These are phyloP conservation scores for Metallyticus violacea DNA, from an alignment of 2,888 invertebrate genomes.

Conservation along the genomic window DNA sequence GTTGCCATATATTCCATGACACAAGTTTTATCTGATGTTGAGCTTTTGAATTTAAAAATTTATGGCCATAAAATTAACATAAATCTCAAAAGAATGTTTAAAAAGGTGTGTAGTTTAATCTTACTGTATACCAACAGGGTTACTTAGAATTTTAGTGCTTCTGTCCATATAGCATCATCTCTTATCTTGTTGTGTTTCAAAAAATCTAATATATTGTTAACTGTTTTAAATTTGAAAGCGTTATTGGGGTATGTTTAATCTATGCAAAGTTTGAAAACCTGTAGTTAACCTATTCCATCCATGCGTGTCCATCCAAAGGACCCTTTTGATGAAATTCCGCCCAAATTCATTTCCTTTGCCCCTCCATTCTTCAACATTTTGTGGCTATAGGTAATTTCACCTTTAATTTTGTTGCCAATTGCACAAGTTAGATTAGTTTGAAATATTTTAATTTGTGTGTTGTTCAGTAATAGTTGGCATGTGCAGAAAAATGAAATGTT, in stretches of 20 bases:
- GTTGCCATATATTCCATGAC: no score
- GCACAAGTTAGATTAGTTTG: not conserved
- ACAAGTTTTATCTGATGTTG: no score
- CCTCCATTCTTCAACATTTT: not conserved
- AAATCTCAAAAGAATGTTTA: no score
- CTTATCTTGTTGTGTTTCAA: not conserved
- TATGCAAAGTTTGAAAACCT: not conserved
- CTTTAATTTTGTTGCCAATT: not conserved
- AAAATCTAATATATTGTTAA: not conserved
- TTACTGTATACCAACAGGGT: no score
- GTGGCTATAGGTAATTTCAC: not conserved
- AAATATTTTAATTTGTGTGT: not conserved
- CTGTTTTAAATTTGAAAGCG: not conserved
- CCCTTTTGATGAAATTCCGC: not conserved
- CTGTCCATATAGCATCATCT: not conserved
- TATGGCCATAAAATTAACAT: no score
- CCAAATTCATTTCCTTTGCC: not conserved
- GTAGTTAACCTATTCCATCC: conserved; percentile 18
- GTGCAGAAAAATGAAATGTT: not conserved
- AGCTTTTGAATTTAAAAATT: no score
- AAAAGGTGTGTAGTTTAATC: no score
- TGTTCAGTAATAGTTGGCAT: not conserved
- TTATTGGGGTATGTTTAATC: not conserved
- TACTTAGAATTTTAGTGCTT: no score
- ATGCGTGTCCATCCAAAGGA: conserved; percentile 9